Conservation (phyloP, 2,888 invertebrate genomes). For the Parnassius apollo region DNA sequence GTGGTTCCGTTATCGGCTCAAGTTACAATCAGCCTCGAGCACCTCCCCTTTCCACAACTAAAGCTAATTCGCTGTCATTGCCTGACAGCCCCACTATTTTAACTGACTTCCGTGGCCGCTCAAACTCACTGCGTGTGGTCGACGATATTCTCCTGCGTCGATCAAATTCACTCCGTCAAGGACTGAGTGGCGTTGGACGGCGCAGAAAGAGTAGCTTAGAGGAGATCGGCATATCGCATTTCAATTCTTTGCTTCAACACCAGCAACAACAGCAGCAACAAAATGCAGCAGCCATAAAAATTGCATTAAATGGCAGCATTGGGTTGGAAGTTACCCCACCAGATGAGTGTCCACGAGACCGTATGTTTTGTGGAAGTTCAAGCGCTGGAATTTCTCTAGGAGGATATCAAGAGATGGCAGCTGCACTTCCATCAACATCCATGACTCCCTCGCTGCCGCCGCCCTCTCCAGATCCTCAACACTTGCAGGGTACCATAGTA, state of each 20-base stretch:
- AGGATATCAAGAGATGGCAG: conserved; percentile 75
- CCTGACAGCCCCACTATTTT: conserved; percentile 93
- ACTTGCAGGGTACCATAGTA: conserved; percentile 95
- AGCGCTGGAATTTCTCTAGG: conserved; percentile 47
- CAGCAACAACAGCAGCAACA: conserved; percentile 81
- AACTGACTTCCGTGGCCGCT: conserved; percentile 89
- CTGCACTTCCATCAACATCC: conserved; percentile 64
- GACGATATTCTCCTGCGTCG: conserved; percentile 91
- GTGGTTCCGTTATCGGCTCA: conserved; percentile 86
- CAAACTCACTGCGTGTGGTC: conserved; percentile 92
- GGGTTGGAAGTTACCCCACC: conserved; percentile 88
- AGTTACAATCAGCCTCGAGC: conserved; percentile 84
- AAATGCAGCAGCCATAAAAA: conserved; percentile 89
- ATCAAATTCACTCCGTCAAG: conserved; percentile 92
- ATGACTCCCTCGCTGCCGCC: conserved; percentile 54
- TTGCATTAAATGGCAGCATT: conserved; percentile 92
- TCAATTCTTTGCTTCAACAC: conserved; percentile 84
- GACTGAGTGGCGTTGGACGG: conserved; percentile 83
- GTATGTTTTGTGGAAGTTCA: conserved; percentile 55
- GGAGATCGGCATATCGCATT: conserved; percentile 92
- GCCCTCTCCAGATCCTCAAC: conserved; percentile 83
- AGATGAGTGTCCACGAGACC: conserved; percentile 81
- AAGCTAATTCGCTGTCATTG: conserved; percentile 93
- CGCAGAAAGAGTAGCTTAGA: conserved; percentile 92
- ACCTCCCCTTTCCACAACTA: conserved; percentile 90